phyloP scores from a whole-genome alignment of 1,140 invertebrate genomes.

The Bombus sylvicola region DNA sequence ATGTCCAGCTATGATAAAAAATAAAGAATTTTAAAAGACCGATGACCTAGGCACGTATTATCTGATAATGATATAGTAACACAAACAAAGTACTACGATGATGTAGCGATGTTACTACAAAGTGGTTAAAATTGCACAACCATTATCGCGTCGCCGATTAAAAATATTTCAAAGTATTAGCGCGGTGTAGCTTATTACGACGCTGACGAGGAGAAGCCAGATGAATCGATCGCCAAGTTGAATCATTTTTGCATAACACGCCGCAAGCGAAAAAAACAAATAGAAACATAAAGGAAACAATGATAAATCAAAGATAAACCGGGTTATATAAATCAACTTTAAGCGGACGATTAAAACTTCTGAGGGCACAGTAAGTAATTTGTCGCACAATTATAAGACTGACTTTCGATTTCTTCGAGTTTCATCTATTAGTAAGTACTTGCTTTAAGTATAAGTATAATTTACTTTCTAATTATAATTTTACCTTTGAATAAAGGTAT shows the following conservation, averaged over 20 bases:
- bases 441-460: no score
- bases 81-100: constrained; percentile 23
- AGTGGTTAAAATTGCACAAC: constrained; percentile 25
- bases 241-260: constrained; percentile 1
- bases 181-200: background rate
- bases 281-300: background rate
- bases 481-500: no score
- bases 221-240: background rate
- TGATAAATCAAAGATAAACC: background rate
- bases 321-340: background rate
- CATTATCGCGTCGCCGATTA: constrained; percentile 24
- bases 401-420: background rate
- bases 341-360: background rate
- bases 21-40: background rate
- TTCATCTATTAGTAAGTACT: background rate
- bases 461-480: no score
- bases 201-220: background rate
- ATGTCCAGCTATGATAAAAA: background rate
- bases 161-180: constrained; percentile 24
- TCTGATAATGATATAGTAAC: constrained; percentile 47
- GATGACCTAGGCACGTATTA: constrained; percentile 2
- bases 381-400: background rate
- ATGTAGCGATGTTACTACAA: constrained; percentile 19
- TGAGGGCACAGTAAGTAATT: background rate
- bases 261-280: background rate